phyloP scores from a whole-genome alignment of 2,888 invertebrate genomes.

The Scaptomyza caliginosa region DNA sequence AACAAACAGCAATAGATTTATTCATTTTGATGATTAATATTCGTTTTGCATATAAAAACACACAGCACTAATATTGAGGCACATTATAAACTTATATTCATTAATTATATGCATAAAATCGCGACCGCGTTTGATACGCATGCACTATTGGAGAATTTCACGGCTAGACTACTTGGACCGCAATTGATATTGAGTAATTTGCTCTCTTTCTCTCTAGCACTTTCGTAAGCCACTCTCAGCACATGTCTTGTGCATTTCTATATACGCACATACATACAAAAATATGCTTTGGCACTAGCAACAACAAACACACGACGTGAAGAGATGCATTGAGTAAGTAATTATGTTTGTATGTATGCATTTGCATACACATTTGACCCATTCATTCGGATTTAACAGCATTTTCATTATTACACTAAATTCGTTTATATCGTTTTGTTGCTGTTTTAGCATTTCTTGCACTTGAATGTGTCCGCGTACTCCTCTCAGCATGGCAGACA shows the following conservation, averaged over 20 bases:
- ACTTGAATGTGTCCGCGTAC: constrained; percentile 5
- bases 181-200: not conserved
- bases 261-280: not conserved
- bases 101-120: not conserved
- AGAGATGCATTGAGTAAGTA: not conserved
- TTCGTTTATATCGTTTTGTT: not conserved
- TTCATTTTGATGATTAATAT: not conserved
- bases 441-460: constrained; percentile 11
- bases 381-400: not conserved
- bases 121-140: not conserved
- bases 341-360: not conserved
- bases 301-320: too few species aligned
- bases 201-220: not conserved
- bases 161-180: not conserved
- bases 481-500: constrained; percentile 47
- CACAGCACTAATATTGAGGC: not conserved
- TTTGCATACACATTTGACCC: not conserved
- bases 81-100: not conserved
- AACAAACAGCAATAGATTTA: not conserved
- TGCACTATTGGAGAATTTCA: not conserved
- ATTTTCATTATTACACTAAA: constrained; percentile 3
- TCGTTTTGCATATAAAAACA: not conserved
- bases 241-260: not conserved
- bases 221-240: not conserved
- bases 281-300: not conserved